These are phyloP conservation scores for Puma concolor DNA, from an alignment of 2,113 vertebrate species.

Conservation along the genomic window DNA sequence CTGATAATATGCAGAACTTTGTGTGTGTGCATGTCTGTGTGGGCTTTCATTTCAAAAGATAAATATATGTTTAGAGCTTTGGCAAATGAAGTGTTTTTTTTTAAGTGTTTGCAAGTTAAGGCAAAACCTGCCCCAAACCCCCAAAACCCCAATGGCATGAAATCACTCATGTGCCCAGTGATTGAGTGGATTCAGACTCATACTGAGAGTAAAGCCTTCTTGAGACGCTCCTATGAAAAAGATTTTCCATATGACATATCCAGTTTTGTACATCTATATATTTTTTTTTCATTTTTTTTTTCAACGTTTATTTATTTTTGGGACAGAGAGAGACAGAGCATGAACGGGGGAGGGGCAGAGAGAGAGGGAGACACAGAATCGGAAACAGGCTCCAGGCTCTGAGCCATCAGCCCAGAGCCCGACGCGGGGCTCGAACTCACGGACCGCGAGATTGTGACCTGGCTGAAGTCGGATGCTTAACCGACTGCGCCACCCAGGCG, in stretches of 20 bases:
- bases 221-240: not conserved
- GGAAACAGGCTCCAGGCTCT: too few species aligned
- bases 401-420: too few species aligned
- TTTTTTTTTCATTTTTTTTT: not conserved
- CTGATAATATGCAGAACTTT: slow-evolving; percentile 61
- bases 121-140: not conserved
- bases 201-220: not conserved
- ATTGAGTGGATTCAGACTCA: not conserved
- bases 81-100: slow-evolving; percentile 61
- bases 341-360: too few species aligned
- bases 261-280: not conserved
- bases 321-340: too few species aligned
- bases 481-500: too few species aligned
- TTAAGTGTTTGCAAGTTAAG: slow-evolving; percentile 15
- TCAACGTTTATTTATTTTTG: too few species aligned
- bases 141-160: not conserved
- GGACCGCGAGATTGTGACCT: too few species aligned
- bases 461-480: too few species aligned
- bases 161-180: not conserved
- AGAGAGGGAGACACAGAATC: too few species aligned
- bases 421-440: too few species aligned
- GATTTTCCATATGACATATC: not conserved
- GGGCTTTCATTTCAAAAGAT: slow-evolving; percentile 67
- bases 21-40: slow-evolving; percentile 32
- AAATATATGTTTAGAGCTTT: slow-evolving; percentile 58